Base-by-base conservation (phyloP, 2,113 vertebrate genomes). In the Parus major region DNA sequence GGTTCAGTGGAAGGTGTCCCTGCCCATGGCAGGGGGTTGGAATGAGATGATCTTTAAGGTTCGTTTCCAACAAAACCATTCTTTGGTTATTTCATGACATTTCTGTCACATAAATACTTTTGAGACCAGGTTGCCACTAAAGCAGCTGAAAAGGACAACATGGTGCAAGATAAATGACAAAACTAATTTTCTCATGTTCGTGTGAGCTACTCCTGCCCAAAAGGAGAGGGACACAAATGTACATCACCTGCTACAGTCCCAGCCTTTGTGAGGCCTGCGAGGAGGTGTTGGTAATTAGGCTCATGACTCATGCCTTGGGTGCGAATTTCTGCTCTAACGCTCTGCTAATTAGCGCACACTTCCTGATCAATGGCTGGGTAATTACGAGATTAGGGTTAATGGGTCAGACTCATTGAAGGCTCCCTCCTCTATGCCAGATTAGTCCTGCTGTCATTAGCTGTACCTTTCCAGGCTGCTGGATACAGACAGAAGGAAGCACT, bases 321-420 rank as follows among this genome's bases (percentile, higher is more conserved):
- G 9, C 1, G 11, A 82, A 64, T 66, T 92, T 81, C 64, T 86
- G 53, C 71, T 84, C 2, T 4, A 56, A 33, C 13, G 22, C 57
- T 85, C 66, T 66, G 59, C 56, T 82, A 96, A 88, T 93, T 88
- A 94, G 68, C 19, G 29, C 72, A 73, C 20, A 36, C 42, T 88
- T 96, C 92, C 86, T 86, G 60, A 93, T 88, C 88, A 83, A 41
- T 75, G 36, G 24, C 16, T 2, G 52, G 24, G 35, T 86, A 93
- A 94, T 96, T 96, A 92, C 2, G 60, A 78, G 94, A 93, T 96
- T 95, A 93, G 11, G 88, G 94, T 94, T 92, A 96, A 90, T 86
- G 55, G 94, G 69, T 91, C 86, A 88, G 60, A 35, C 52, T 81
- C 77, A n/a, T 3, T 88, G 63, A 83, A 86, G 49, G 14, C 55